phyloP scores from a whole-genome alignment of 2,797 vertebrate genomes.

The Silurus lanzhouensis region DNA sequence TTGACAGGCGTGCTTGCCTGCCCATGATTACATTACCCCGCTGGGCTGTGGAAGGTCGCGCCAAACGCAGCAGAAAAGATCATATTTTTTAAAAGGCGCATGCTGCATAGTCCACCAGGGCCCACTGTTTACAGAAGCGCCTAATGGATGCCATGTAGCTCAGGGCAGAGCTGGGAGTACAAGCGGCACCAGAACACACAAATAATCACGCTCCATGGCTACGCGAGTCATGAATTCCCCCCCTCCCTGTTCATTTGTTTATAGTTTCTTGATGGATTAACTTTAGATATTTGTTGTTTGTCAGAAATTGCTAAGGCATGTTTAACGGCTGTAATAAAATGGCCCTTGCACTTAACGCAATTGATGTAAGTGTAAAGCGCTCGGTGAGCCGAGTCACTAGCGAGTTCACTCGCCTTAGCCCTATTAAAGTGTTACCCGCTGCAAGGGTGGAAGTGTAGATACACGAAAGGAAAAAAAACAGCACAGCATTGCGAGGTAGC shows the following conservation, averaged over 20 bases:
- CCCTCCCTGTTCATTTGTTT: conserved; percentile 48
- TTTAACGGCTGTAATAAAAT: conserved; percentile 49
- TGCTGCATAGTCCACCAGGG: conserved; percentile 63
- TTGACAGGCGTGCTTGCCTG: conserved; percentile 61
- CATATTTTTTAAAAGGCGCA: conserved; percentile 65
- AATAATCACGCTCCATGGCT: conserved; percentile 46
- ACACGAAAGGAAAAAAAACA: conserved; percentile 25
- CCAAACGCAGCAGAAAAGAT: conserved; percentile 64
- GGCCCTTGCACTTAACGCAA: conserved; percentile 42
- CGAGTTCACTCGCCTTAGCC: not conserved
- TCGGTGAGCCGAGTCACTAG: conserved; percentile 12
- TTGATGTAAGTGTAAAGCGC: conserved; percentile 31
- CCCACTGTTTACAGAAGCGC: conserved; percentile 66
- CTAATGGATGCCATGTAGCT: conserved; percentile 72
- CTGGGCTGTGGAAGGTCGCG: conserved; percentile 68
- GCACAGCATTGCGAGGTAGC: conserved; percentile 2
- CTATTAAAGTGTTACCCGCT: conserved; percentile 9
- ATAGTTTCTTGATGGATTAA: conserved; percentile 65
- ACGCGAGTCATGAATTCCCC: conserved; percentile 37
- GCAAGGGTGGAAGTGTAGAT: not conserved
- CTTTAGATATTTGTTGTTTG: conserved; percentile 68
- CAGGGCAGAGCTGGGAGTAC: conserved; percentile 57
- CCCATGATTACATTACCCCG: conserved; percentile 69
- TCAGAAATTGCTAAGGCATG: conserved; percentile 55
- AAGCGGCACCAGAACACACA: conserved; percentile 51